Conservation (phyloP, 1,140 invertebrate species). For the Plectrocnemia conspersa region DNA sequence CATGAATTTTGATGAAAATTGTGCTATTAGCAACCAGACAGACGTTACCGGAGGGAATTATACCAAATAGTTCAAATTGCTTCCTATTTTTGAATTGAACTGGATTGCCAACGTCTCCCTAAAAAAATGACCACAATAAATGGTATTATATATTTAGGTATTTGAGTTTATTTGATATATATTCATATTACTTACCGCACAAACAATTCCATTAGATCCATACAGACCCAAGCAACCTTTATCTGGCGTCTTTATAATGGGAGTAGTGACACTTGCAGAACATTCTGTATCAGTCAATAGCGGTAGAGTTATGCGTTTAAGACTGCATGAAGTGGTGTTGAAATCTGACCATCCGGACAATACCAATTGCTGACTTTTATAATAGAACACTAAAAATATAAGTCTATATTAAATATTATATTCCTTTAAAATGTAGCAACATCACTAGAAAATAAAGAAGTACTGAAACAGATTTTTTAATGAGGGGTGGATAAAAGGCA, state of each 20-base stretch:
- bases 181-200: slow-evolving; percentile 41
- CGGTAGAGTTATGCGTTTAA: slow-evolving; percentile 50
- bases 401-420: too few relatives aligned
- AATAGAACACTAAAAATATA: slow-evolving; percentile 13
- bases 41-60: slow-evolving; percentile 46
- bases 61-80: slow-evolving; percentile 49
- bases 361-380: slow-evolving; percentile 51
- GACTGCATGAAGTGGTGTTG: slow-evolving; percentile 40
- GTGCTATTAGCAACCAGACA: slow-evolving; percentile 49
- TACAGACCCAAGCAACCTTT: slow-evolving; percentile 52
- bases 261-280: slow-evolving; percentile 39
- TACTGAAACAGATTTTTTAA: too few relatives aligned
- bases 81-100: slow-evolving; percentile 47
- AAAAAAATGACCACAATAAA: slow-evolving; percentile 26
- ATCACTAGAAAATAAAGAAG: too few relatives aligned
- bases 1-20: slow-evolving; percentile 58
- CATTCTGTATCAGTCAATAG: slow-evolving; percentile 48
- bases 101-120: slow-evolving; percentile 50
- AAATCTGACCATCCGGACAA: slow-evolving; percentile 53
- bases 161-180: slow-evolving; percentile 12
- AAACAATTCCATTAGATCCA: slow-evolving; percentile 45
- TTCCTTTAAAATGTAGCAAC: too few relatives aligned
- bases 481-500: too few relatives aligned
- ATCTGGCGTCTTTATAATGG: slow-evolving; percentile 43
- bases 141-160: neutral